Evolutionary conservation across 2,113 vertebrate species (phyloP).

Genomic region (Clarias macrocephalus): DNA sequence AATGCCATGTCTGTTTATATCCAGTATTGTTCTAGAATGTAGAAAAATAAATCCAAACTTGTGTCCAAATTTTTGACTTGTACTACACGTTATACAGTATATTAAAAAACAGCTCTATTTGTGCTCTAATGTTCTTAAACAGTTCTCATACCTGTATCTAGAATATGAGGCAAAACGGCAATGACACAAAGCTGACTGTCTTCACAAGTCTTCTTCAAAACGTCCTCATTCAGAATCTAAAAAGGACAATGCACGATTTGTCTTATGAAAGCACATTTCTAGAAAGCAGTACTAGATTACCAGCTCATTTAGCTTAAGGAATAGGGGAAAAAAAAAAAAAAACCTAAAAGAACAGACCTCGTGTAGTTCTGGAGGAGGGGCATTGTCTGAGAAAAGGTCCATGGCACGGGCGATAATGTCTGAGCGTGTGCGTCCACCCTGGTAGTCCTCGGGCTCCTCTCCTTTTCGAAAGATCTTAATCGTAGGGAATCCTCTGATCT

Average conservation of each 20-base stretch:
- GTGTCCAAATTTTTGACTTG: too few species aligned
- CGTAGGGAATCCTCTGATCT: conserved; percentile 93
- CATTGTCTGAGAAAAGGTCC: conserved; percentile 91
- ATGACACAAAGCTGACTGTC: conserved; percentile 92
- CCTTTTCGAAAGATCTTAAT: conserved; percentile 97
- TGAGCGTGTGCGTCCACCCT: conserved; percentile 84
- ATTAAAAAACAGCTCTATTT: background rate
- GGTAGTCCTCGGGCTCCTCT: conserved; percentile 88
- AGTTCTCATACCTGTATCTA: conserved; percentile 84
- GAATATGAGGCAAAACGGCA: conserved; percentile 89
- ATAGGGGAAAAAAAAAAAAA: background rate
- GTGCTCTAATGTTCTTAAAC: background rate
- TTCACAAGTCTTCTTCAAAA: conserved; percentile 86
- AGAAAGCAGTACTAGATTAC: background rate
- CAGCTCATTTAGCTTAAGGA: background rate
- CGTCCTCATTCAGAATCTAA: conserved; percentile 83
- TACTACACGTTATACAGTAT: too few species aligned
- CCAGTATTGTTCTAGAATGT: too few species aligned
- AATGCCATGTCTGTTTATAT: too few species aligned
- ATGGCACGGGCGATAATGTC: conserved; percentile 85
- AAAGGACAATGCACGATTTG: background rate
- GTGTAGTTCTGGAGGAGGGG: conserved; percentile 82
- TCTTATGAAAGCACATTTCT: background rate
- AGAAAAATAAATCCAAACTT: too few species aligned
- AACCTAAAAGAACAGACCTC: conserved; percentile 73